A percentile compares a stretch with the other conserved stretches of the same genome.
These are phyloP conservation scores for Procambarus virginalis DNA, from an alignment of 1,140 invertebrate genomes.

Conservation along the genomic window DNA sequence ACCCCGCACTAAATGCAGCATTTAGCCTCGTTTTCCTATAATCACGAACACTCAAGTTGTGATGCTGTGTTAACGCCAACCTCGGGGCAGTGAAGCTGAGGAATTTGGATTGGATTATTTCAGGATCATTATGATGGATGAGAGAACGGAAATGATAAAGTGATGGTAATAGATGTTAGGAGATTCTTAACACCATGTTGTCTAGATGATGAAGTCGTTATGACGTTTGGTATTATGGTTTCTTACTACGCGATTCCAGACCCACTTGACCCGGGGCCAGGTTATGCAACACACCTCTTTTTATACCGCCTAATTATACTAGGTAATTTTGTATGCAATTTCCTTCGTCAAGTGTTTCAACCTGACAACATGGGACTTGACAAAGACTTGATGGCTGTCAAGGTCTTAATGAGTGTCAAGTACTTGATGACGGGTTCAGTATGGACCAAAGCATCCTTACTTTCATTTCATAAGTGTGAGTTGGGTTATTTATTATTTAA, in stretches of 20 bases:
- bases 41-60: constrained; percentile 17
- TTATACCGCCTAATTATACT: too few species aligned
- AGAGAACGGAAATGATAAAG: constrained; percentile 17
- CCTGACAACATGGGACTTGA: too few species aligned
- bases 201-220: neutral
- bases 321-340: too few species aligned
- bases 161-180: constrained; percentile 10
- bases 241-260: neutral
- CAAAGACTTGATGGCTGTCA: too few species aligned
- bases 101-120: constrained; percentile 5
- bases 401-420: too few species aligned
- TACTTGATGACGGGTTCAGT: too few species aligned
- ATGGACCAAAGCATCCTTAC: too few species aligned
- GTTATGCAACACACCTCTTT: too few species aligned
- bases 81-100: neutral
- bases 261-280: too few species aligned
- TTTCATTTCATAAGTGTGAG: too few species aligned
- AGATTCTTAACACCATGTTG: neutral
- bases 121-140: constrained; percentile 14
- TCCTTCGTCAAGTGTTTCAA: too few species aligned
- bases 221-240: neutral
- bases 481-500: too few species aligned
- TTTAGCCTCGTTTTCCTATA: constrained; percentile 30
- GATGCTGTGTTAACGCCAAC: neutral
- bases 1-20: neutral